phyloP scores from a whole-genome alignment of 2,113 vertebrate species.

The Gopherus evgoodei region DNA sequence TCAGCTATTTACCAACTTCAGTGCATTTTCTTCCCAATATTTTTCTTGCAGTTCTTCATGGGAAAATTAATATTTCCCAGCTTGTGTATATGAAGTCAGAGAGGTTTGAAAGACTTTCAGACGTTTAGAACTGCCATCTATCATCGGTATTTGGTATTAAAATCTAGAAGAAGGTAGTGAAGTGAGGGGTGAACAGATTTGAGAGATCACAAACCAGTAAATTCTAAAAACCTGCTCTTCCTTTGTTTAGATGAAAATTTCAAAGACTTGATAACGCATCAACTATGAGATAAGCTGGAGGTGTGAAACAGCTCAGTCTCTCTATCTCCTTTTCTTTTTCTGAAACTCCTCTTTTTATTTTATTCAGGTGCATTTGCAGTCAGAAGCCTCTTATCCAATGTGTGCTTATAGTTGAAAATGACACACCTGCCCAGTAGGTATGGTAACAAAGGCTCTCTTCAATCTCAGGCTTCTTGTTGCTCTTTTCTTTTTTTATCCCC shows the following conservation, averaged over 20 bases:
- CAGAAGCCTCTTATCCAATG: slow-evolving; percentile 71
- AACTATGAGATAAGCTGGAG: slow-evolving; percentile 23
- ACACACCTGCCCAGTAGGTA: slow-evolving; percentile 82
- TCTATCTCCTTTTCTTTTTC: slow-evolving; percentile 9
- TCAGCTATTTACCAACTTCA: slow-evolving; percentile 29
- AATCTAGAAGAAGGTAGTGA: background rate
- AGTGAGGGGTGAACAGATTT: slow-evolving; percentile 61
- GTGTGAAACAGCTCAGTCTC: slow-evolving; percentile 58
- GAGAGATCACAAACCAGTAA: slow-evolving; percentile 58
- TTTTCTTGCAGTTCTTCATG: slow-evolving; percentile 38
- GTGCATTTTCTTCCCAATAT: background rate
- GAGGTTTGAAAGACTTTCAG: slow-evolving; percentile 42
- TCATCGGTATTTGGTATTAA: slow-evolving; percentile 45
- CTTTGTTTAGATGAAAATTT: slow-evolving; percentile 74
- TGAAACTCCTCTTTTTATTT: slow-evolving; percentile 55
- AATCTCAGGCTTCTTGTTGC: slow-evolving; percentile 70
- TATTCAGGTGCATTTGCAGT: slow-evolving; percentile 75
- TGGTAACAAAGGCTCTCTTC: slow-evolving; percentile 80
- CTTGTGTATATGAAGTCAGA: slow-evolving; percentile 1
- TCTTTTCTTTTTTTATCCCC: slow-evolving; percentile 72
- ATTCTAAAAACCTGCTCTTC: slow-evolving; percentile 58
- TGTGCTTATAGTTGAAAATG: slow-evolving; percentile 74
- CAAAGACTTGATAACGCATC: slow-evolving; percentile 56
- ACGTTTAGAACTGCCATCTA: slow-evolving; percentile 53
- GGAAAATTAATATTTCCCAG: slow-evolving; percentile 45